Evolutionary conservation across 2,797 vertebrate species (phyloP), one percentile per base, ranked within the genome.

Genomic region (Lophius americanus): DNA sequence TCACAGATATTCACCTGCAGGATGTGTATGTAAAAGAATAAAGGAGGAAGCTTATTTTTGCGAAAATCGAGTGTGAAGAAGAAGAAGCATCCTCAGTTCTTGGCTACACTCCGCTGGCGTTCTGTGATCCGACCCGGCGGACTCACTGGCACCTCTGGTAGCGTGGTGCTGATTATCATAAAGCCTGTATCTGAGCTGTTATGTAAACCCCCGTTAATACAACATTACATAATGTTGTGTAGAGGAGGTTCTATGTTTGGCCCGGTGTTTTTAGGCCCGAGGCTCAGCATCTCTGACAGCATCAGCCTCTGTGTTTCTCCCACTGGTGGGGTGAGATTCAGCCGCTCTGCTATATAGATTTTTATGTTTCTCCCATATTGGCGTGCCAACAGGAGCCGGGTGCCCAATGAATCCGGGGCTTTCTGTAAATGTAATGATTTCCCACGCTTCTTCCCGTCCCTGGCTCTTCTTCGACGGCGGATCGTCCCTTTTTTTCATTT

Each of bases 201-300:
- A 87, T 73, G 76, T 82, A 90, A 91, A 67, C 61, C 73, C 36
- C 66, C 68, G 75, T 70, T 75, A 82, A 88, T 75, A 65, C 75
- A 75, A 72, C 68, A 84, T 91, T 91, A 79, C 80, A 83, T 91
- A 91, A 92, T 63, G 2, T 57, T 8, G 51, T 75, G 85, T 78
- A 84, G 88, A 88, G 85, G 88, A 83, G 86, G 78, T 81, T 90
- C 83, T 91, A 83, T 87, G 82, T 88, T 91, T 89, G 79, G 80
- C 64, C 60, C 38, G 55, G 70, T 74, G 71, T 82, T 23, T 74
- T 70, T 57, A 74, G 78, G 72, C 84, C 75, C 13, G 74, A 82
- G 79, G 83, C 76, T 78, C 73, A 79, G 81, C 77, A 68, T 77
- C 76, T 68, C 61, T n/a, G 10, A 70, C 59, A 50, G 69, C 32